A percentile compares a stretch with the other conserved stretches of the same genome.
These are phyloP conservation scores for Chlorospingus semifuscus DNA, from an alignment of 2,797 vertebrate genomes.

Conservation along the genomic window DNA sequence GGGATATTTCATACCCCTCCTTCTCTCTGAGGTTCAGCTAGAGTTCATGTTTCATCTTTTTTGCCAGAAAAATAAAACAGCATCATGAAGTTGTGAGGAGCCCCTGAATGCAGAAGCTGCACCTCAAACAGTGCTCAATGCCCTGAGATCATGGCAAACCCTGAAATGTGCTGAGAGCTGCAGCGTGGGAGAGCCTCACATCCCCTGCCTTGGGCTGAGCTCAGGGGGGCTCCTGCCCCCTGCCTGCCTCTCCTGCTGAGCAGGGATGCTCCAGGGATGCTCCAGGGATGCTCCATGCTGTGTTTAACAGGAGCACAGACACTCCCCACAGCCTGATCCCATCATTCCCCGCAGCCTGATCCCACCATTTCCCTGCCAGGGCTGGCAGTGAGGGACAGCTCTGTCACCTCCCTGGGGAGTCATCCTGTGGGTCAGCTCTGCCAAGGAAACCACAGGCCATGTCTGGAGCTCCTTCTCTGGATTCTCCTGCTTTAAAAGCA, in stretches of 20 bases:
- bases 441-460: not conserved
- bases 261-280: not conserved
- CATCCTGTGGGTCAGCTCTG: not conserved
- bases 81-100: not conserved
- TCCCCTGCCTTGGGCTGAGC: not conserved
- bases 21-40: not conserved
- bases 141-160: not conserved
- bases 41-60: not conserved
- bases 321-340: not conserved
- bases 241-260: not conserved
- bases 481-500: not conserved
- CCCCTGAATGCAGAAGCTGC: not conserved
- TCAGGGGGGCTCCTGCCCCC: not conserved
- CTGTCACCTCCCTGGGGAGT: not conserved
- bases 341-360: not conserved
- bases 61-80: not conserved
- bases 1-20: not conserved
- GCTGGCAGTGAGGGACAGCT: not conserved
- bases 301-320: fast-evolving
- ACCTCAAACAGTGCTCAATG: not conserved
- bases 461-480: not conserved
- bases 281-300: not conserved
- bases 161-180: not conserved
- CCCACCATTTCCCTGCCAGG: not conserved
- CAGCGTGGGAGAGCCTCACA: fast-evolving